Conservation (phyloP, 2,113 vertebrate genomes). For the Alligator sinensis region DNA sequence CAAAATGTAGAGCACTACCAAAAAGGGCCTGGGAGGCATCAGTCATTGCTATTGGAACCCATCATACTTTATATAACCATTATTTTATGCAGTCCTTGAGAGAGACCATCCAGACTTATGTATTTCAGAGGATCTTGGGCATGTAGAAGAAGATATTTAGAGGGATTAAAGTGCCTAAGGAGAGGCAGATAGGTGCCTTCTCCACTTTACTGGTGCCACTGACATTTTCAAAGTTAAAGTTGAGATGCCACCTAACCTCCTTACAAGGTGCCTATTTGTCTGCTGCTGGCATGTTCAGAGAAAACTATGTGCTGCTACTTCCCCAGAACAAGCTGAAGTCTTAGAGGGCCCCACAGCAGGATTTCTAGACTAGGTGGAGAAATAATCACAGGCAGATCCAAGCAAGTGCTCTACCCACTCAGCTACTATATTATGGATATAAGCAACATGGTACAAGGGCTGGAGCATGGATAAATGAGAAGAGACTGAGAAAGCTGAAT, state of each 20-base stretch:
- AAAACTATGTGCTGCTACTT: no score
- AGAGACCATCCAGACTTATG: slow-evolving; percentile 15
- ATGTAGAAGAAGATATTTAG: slow-evolving; percentile 23
- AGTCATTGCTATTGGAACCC: slow-evolving; percentile 53
- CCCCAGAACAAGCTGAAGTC: neutral
- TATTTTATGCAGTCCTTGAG: slow-evolving; percentile 40
- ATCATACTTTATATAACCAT: slow-evolving; percentile 47
- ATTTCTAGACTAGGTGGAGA: slow-evolving; percentile 22
- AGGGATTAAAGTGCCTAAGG: neutral
- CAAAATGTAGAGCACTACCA: slow-evolving; percentile 46
- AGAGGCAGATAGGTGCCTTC: neutral
- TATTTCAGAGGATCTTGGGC: neutral
- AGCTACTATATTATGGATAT: no score
- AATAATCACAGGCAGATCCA: neutral
- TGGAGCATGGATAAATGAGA: slow-evolving; percentile 23
- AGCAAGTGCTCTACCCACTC: no score
- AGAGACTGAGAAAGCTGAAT: slow-evolving; percentile 7
- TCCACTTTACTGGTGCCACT: neutral
- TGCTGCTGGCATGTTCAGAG: no score
- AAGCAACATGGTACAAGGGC: slow-evolving; percentile 10
- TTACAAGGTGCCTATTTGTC: neutral
- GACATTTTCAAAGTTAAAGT: slow-evolving; percentile 8
- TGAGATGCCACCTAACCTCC: neutral
- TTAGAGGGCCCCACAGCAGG: neutral
- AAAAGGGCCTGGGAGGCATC: slow-evolving; percentile 40